Conservation (phyloP, 2,888 invertebrate genomes). For the Thymelicus acteon region DNA sequence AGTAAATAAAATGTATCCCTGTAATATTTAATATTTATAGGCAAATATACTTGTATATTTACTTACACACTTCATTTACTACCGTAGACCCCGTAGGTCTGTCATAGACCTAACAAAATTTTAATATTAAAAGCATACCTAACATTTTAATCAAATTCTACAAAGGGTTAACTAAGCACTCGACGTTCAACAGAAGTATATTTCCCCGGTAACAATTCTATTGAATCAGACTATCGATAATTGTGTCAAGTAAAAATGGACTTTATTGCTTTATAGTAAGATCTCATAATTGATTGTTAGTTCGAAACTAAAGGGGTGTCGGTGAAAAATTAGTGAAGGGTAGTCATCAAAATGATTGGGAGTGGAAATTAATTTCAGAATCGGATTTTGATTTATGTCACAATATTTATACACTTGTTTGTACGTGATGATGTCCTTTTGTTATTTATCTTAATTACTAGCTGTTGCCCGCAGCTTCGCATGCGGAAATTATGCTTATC, state of each 20-base stretch:
- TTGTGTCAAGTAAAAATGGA: background rate
- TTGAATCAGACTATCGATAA: constrained; percentile 1
- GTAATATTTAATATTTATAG: too few species aligned
- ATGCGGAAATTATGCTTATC: too few species aligned
- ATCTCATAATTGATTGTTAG: background rate
- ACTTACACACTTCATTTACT: too few species aligned
- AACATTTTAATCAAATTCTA: background rate
- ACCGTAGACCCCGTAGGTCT: too few species aligned
- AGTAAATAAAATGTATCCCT: too few species aligned
- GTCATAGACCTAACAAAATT: background rate
- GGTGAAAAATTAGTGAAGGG: constrained; percentile 21
- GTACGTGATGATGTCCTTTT: background rate
- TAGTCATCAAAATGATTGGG: constrained; percentile 13
- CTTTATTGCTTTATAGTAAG: background rate
- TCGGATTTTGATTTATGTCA: background rate
- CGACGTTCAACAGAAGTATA: constrained; percentile 14
- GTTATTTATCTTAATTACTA: background rate
- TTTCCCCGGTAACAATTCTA: constrained; percentile 18
- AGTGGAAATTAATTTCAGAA: constrained; percentile 11
- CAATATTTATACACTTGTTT: background rate
- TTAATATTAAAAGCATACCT: background rate
- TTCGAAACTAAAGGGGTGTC: constrained; percentile 13
- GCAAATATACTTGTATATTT: too few species aligned
- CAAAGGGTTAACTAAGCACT: constrained; percentile 19
- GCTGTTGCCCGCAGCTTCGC: too few species aligned